phyloP scores from a whole-genome alignment of 2,797 vertebrate species.

The Varecia variegata region DNA sequence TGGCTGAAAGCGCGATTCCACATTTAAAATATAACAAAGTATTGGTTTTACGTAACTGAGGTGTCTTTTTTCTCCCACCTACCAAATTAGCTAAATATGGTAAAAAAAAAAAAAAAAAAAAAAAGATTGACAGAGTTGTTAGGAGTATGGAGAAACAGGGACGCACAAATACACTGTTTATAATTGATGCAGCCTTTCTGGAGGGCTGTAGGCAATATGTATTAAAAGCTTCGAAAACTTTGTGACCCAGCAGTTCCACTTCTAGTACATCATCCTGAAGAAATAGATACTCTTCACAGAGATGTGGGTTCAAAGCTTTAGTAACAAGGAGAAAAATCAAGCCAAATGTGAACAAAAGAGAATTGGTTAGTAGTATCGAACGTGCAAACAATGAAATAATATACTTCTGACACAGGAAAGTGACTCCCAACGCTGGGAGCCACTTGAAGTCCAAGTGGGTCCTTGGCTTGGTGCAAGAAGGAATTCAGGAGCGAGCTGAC shows the following conservation, averaged over 20 bases:
- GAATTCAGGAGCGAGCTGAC: too few relatives aligned
- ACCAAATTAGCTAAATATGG: background rate
- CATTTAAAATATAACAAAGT: background rate
- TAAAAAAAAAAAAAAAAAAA: background rate
- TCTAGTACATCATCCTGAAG: background rate
- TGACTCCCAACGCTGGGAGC: too few relatives aligned
- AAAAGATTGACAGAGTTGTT: background rate
- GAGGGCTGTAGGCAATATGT: background rate
- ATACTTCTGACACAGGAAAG: background rate
- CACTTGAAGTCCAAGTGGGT: too few relatives aligned
- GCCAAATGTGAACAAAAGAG: background rate
- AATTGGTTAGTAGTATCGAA: background rate
- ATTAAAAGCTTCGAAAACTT: background rate
- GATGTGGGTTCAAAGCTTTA: background rate
- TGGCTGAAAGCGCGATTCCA: background rate
- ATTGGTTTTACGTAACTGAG: background rate
- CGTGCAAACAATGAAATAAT: background rate
- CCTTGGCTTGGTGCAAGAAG: too few relatives aligned
- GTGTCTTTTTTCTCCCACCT: background rate
- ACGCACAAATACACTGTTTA: background rate
- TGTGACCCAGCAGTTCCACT: background rate
- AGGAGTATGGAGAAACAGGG: background rate
- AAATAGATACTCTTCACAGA: background rate
- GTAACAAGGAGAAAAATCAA: background rate
- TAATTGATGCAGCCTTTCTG: background rate